Base-by-base conservation (phyloP, 1,140 invertebrate species). In the Drosophila takahashii region DNA sequence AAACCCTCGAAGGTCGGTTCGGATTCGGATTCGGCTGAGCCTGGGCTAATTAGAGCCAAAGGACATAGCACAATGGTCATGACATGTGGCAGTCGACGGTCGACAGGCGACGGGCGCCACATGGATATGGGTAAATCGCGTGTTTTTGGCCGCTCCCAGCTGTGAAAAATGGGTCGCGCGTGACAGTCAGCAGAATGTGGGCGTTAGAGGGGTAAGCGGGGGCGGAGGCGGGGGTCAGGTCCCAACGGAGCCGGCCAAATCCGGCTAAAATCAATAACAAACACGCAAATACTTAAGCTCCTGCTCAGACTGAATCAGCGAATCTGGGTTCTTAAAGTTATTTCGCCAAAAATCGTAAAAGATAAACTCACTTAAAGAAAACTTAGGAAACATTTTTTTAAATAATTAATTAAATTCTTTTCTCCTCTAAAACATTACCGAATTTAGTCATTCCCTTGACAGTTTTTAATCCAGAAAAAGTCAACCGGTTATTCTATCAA, bases 201-300 rank as follows among this genome's bases (percentile, higher is more conserved):
- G 47, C 34, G 29, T 2, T 4, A 6, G 22, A 39, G 34, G 53
- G 53, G 54, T 11, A 16, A 42, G 34, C 44, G 50, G 29, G 11
- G 18, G 22, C 36, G 41, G 50, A 34, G 3, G 13, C 11, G 45
- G 45, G 45, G 66, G 26, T 37, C 64, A 69, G 66, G 66, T 69
- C 66, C 59, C 50, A 62, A 13, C 27, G 45, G 7, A 60, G 59
- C 54, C 61, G 69, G 39, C 52, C 77, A 86, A 83, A 87, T 86
- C 74, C 83, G 78, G 78, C 81, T 67, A 87, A 86, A 86, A 86
- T 86, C 81, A 86, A 86, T 86, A 86, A 81, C 54, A 56, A 73
- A 65, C 64, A 87, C 77, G 65, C 61, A 72, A 81, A 86, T 65
- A 70, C 78, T 85, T 67, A 77, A 81, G 79, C 69, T 78, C 77